These are phyloP conservation scores for Rhabdomys dilectus DNA, from an alignment of 2,113 vertebrate genomes.

Conservation along the genomic window DNA sequence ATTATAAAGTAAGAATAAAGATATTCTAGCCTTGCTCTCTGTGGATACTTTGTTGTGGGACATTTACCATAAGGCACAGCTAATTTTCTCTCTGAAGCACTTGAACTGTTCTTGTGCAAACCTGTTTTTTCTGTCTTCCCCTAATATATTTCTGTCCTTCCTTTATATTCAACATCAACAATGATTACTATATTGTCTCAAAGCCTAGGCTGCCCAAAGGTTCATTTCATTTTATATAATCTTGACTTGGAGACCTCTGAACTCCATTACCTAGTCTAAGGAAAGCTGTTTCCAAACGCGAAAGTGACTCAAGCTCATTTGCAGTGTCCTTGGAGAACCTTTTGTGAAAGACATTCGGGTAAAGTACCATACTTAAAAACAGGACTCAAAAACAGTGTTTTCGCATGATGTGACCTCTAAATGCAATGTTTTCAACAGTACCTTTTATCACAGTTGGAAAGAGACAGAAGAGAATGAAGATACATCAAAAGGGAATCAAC, in stretches of 20 bases:
- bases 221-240: slow-evolving; percentile 51
- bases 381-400: slow-evolving; percentile 40
- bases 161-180: not conserved
- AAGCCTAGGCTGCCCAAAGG: slow-evolving; percentile 31
- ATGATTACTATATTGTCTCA: slow-evolving; percentile 53
- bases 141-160: not conserved
- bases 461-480: slow-evolving; percentile 26
- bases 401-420: slow-evolving; percentile 57
- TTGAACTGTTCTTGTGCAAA: not conserved
- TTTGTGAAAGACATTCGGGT: slow-evolving; percentile 58
- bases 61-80: slow-evolving; percentile 43
- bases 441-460: slow-evolving; percentile 51
- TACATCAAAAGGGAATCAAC: not conserved
- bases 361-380: slow-evolving; percentile 47
- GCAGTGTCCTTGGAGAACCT: slow-evolving; percentile 59
- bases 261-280: slow-evolving; percentile 54
- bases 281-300: slow-evolving; percentile 65
- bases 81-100: slow-evolving; percentile 48
- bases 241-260: slow-evolving; percentile 61
- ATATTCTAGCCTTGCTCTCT: not conserved
- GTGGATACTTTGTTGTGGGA: not conserved
- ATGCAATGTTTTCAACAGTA: slow-evolving; percentile 42
- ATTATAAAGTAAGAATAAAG: not conserved
- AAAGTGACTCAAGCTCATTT: slow-evolving; percentile 66
- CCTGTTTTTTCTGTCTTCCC: slow-evolving; percentile 1